Base-by-base conservation (phyloP, 1,140 invertebrate species). In the Aphelinus atriplicis region DNA sequence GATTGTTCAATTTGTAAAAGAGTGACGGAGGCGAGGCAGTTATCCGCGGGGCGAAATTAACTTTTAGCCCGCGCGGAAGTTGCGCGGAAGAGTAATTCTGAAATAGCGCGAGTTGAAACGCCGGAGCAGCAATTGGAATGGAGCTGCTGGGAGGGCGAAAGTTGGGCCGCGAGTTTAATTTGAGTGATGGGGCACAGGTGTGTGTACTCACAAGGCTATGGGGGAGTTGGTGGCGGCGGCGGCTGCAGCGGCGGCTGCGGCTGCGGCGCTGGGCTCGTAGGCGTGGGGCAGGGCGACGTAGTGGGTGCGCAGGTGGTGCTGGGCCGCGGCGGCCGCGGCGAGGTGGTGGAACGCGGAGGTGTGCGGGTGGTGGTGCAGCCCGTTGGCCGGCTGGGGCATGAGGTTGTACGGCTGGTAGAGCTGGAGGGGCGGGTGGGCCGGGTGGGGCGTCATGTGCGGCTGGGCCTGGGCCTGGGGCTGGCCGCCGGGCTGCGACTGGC, bases 321-420 rank as follows among this genome's bases (percentile, higher is more conserved):
- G 47, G 48, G 66, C 26, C 58, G 50, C 50, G 46, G 64, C 64
- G 61, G 47, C 56, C 47, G 63, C 7, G 9, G 62, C 63, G 43
- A 26, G 51, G 51, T 53, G 51, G 51, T 53, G 51, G 51, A 53
- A 9, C n/a, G 56, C 6, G 9, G 48, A 47, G 10, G 45, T 45
- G 42, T 53, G 67, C 68, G 63, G 60, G 51, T 70, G 57, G 70
- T 58, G 67, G 76, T 75, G 1, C 6, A 48, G 26, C 3, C 66
- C 61, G 47, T 64, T 70, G 47, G 64, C 77, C 51, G 51, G 51
- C 4, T 53, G 51, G 64, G 79, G 80, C 73, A 84, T 82, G 57
- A 85, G 82, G 81, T 86, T 87, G 80, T 85, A 87, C 62, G 84
- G 86, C 70, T 87, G 86, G 81, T 86, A 87, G 73, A 86, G 84